These are phyloP conservation scores for Drosophila algonquin DNA, from an alignment of 2,888 invertebrate species.

Conservation along the genomic window DNA sequence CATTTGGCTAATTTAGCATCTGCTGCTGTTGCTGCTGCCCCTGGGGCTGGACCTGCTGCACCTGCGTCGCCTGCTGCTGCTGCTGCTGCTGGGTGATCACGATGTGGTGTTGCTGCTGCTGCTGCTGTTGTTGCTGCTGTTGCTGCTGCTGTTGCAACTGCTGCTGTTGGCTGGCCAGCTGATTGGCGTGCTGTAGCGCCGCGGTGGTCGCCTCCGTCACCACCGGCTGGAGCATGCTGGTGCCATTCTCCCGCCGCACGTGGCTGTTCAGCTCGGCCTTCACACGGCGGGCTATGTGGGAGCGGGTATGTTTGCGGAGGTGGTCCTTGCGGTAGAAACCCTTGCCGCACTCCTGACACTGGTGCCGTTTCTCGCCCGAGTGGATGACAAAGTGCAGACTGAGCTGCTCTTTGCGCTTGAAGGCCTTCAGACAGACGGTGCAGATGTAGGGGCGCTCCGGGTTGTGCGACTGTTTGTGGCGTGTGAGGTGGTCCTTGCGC, in stretches of 20 bases:
- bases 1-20: constrained; percentile 83
- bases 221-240: constrained; percentile 83
- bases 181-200: constrained; percentile 81
- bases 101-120: constrained; percentile 75
- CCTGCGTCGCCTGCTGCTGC: constrained; percentile 67
- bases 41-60: constrained; percentile 49
- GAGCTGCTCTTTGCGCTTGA: constrained; percentile 94
- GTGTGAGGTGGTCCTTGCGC: constrained; percentile 93
- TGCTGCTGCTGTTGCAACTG: constrained; percentile 83
- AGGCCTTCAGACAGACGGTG: constrained; percentile 93
- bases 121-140: constrained; percentile 68
- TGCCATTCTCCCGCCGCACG: constrained; percentile 82
- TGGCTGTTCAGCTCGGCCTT: constrained; percentile 87
- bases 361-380: constrained; percentile 92
- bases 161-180: constrained; percentile 84
- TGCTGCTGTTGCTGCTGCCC: constrained; percentile 79
- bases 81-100: constrained; percentile 75
- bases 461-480: constrained; percentile 95
- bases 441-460: constrained; percentile 94
- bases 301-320: constrained; percentile 92
- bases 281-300: constrained; percentile 92
- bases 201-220: constrained; percentile 78
- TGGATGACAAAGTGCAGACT: constrained; percentile 95
- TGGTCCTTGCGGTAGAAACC: constrained; percentile 95
- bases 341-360: constrained; percentile 94